Evolutionary conservation across 2,797 vertebrate genomes (phyloP).

Genomic region (Mormyrops boulengeri): DNA sequence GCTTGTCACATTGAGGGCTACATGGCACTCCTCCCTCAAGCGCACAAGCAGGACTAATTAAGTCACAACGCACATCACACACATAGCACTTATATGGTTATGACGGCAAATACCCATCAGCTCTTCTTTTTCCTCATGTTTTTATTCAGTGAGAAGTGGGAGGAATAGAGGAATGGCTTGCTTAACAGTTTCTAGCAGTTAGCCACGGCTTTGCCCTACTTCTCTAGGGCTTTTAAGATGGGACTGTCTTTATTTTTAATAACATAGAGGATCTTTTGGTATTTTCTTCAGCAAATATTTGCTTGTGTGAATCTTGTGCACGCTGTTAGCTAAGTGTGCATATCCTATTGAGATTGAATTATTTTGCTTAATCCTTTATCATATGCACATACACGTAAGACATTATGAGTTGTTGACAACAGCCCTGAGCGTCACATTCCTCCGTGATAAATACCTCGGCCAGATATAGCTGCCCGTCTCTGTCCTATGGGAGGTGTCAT

Average conservation of each 20-base stretch:
- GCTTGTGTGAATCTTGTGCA: neutral
- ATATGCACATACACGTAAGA: neutral
- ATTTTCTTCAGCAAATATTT: neutral
- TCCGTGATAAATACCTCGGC: neutral
- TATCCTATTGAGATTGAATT: neutral
- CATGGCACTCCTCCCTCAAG: neutral
- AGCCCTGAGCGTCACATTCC: neutral
- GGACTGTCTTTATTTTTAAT: neutral
- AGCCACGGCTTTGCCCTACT: neutral
- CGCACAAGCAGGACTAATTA: constrained; percentile 8
- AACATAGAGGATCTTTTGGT: neutral
- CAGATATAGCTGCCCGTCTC: neutral
- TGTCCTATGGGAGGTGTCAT: constrained; percentile 12
- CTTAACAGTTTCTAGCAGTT: neutral
- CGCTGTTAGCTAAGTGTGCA: neutral
- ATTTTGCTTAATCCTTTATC: neutral
- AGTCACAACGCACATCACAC: neutral
- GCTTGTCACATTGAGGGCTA: neutral
- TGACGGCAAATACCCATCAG: constrained; percentile 2
- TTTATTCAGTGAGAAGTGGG: neutral
- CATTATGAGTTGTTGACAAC: neutral
- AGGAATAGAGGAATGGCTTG: neutral
- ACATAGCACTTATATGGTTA: neutral
- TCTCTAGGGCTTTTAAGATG: neutral
- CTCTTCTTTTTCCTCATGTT: neutral